Percentiles rank a stretch among this genome's conserved stretches.
Evolutionary conservation across 2,113 vertebrate species (phyloP).

Genomic region (Bothrops jararaca): DNA sequence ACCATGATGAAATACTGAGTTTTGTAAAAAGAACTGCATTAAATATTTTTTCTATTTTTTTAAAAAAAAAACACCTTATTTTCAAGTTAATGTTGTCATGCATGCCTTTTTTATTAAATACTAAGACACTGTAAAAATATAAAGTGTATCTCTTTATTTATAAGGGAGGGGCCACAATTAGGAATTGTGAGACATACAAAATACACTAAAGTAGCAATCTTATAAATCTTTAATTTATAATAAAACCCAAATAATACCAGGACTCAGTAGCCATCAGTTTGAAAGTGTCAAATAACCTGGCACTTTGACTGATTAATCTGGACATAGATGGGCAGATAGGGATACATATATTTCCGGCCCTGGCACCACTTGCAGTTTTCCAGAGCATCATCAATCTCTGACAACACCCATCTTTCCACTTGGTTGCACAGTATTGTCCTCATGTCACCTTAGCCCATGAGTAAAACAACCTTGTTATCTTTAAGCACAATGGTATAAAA

Average conservation of each 20-base stretch:
- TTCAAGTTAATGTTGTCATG: conserved; percentile 48
- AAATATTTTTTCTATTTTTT: conserved; percentile 51
- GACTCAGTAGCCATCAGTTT: neutral
- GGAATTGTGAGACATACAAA: neutral
- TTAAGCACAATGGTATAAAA: neutral
- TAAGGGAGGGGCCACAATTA: conserved; percentile 15
- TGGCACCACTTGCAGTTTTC: neutral
- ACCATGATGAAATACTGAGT: conserved; percentile 45
- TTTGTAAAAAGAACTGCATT: conserved; percentile 32
- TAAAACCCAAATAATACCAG: neutral
- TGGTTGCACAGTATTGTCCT: neutral
- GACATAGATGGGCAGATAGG: neutral
- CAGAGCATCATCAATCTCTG: neutral
- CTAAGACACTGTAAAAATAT: conserved; percentile 7
- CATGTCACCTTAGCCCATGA: neutral
- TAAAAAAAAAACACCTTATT: conserved; percentile 59
- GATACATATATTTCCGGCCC: neutral
- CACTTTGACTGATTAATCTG: neutral
- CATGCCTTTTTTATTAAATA: conserved; percentile 36
- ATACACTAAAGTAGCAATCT: neutral
- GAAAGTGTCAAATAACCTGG: neutral
- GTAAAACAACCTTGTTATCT: neutral
- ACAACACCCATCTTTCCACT: neutral
- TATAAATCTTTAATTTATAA: neutral
- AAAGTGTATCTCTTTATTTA: conserved; percentile 13